Base-by-base conservation (phyloP, 2,113 vertebrate genomes). In the Morone chrysops region DNA sequence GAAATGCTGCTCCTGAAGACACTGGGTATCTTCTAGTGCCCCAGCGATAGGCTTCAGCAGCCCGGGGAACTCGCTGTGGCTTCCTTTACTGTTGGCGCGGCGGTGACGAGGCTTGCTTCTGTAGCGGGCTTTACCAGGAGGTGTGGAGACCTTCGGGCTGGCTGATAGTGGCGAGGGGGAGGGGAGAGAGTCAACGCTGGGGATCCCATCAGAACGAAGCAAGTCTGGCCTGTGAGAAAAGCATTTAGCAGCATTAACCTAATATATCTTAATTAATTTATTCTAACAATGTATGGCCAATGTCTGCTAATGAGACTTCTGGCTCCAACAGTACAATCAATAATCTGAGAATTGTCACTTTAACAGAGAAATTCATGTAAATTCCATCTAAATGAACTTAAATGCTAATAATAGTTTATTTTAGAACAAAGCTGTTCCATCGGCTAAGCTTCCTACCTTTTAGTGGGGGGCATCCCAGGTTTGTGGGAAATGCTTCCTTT, bases 81-180 rank as follows among this genome's bases (percentile, higher is more conserved):
- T 99, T 87, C 98, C 98, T 89, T 98, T 97, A 88, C 98, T 99
- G 85, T 96, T 98, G 51, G 96, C 97, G 4, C 98, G 96, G 51
- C 98, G 97, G 90, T 99, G 98, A 1, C 98, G 97, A 0, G 97
- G 96, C 91, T 99, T 99, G 93, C 97, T 96, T 47, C 98, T 96
- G 85, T 99, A 98, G 1, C 98, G 96, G 84, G 95, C 94, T 91
- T 99, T 99, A 67, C 96, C 95, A 0, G 96, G 96, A 11, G 94
- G 95, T 0, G 97, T 96, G 81, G 97, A 97, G 87, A 97, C 95
- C 90, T 97, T 98, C 20, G 98, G 98, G 90, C 97, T 99, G 91
- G 96, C 97, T 5, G 97, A 97, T 48, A 97, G 93, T 1, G 97
- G 97, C 0, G 97, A 98, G 41, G 96, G 95, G 0, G 95, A 94